These are phyloP conservation scores for Philereme vetulata DNA, from an alignment of 2,888 invertebrate species.

Conservation along the genomic window DNA sequence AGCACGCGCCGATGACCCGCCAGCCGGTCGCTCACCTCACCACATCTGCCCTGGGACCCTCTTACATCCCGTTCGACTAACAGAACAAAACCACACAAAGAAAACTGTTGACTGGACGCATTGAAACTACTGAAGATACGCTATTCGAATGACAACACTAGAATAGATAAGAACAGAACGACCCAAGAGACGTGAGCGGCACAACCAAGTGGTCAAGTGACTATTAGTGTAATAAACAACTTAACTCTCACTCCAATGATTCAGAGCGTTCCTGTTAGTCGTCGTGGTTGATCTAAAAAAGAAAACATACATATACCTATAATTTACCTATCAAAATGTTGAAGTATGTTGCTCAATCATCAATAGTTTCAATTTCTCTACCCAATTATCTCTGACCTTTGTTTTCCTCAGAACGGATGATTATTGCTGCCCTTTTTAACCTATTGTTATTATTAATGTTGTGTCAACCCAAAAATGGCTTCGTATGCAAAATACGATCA, in stretches of 20 bases:
- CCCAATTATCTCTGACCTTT: not conserved
- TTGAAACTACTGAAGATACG: conserved; percentile 2
- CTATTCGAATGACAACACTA: not conserved
- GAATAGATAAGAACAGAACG: not conserved
- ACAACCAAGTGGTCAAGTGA: conserved; percentile 33
- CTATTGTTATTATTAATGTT: conserved; percentile 1
- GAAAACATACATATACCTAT: not conserved
- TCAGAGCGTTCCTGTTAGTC: conserved; percentile 24
- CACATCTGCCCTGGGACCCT: conserved; percentile 33
- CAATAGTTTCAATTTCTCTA: conserved; percentile 1
- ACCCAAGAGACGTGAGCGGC: conserved; percentile 31
- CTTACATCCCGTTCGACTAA: conserved; percentile 3
- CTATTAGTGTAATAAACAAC: conserved; percentile 33
- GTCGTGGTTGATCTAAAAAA: conserved; percentile 6
- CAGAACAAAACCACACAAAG: conserved; percentile 13
- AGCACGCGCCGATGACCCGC: conserved; percentile 67
- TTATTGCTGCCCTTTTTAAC: conserved; percentile 21
- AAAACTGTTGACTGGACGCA: conserved; percentile 3
- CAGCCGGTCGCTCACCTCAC: conserved; percentile 71
- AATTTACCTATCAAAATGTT: not conserved
- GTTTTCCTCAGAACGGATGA: conserved; percentile 4
- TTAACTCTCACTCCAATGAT: conserved; percentile 38
- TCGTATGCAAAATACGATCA: conserved; percentile 23
- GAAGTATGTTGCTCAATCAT: not conserved
- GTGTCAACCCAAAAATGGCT: conserved; percentile 8